These are phyloP conservation scores for Muscicapa striata DNA, from an alignment of 2,797 vertebrate species.

Conservation along the genomic window DNA sequence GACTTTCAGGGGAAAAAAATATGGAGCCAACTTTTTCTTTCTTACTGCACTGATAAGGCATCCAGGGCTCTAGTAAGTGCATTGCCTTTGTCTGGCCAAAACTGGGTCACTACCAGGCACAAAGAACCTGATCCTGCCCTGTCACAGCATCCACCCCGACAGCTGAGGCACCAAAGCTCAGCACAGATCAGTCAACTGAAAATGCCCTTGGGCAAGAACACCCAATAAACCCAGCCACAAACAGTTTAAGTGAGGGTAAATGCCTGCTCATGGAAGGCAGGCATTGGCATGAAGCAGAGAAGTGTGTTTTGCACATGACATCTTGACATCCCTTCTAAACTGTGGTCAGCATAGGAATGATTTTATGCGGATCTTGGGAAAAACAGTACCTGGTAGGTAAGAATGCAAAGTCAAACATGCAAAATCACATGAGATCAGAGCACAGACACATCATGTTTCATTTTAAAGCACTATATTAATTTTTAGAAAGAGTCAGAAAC, in stretches of 20 bases:
- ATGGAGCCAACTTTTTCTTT: not conserved
- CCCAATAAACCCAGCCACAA: not conserved
- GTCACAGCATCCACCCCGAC: not conserved
- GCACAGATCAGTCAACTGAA: not conserved
- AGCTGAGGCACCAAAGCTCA: not conserved
- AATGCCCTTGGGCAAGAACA: slow-evolving; percentile 4
- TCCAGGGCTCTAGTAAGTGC: not conserved
- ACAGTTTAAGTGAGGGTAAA: not conserved
- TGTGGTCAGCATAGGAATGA: not conserved
- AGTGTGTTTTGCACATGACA: not conserved
- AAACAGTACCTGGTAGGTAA: not conserved
- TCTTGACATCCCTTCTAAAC: not conserved
- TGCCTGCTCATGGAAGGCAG: not conserved
- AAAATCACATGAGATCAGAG: not conserved
- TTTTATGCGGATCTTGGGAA: not conserved
- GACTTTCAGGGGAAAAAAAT: not conserved
- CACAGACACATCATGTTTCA: not conserved
- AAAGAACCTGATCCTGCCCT: not conserved
- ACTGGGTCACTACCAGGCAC: not conserved
- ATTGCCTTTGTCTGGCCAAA: not conserved
- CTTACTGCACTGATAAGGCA: not conserved
- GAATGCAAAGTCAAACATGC: not conserved
- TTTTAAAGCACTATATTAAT: not conserved
- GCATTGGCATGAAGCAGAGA: not conserved
- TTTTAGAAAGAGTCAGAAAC: not conserved